Percentiles rank a stretch among this genome's conserved stretches.
Evolutionary conservation across 2,888 invertebrate genomes (phyloP).

Genomic region (Drymonia ruficornis): DNA sequence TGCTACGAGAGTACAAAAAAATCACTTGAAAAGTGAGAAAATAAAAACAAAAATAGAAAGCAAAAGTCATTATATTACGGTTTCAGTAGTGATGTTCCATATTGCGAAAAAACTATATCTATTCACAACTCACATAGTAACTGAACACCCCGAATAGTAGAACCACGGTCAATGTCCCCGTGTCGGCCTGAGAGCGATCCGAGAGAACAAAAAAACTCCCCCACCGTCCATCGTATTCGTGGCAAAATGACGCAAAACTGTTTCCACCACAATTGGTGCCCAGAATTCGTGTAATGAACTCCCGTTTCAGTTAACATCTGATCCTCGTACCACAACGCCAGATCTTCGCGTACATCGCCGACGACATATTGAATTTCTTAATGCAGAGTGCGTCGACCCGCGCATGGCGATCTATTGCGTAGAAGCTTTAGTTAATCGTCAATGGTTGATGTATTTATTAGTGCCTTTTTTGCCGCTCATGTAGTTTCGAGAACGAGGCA

Average conservation of each 20-base stretch:
- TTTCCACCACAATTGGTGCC: constrained; percentile 66
- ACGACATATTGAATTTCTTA: constrained; percentile 66
- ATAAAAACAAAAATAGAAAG: constrained; percentile 9
- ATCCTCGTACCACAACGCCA: constrained; percentile 56
- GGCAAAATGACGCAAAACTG: constrained; percentile 70
- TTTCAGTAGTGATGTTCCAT: constrained; percentile 12
- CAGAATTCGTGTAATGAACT: constrained; percentile 67
- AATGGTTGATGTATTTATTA: constrained; percentile 25
- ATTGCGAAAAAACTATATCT: constrained; percentile 4
- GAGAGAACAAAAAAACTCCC: constrained; percentile 71
- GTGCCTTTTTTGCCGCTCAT: constrained; percentile 21
- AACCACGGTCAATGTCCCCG: constrained; percentile 78
- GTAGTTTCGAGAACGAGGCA: constrained; percentile 8
- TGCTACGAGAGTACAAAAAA: background rate
- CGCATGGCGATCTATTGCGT: constrained; percentile 47
- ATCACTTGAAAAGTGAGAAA: background rate
- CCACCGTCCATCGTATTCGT: constrained; percentile 56
- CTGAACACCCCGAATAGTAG: constrained; percentile 69
- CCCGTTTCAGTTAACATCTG: constrained; percentile 51
- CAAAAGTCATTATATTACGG: constrained; percentile 8
- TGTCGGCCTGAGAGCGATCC: constrained; percentile 69
- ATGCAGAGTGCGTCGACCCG: constrained; percentile 60
- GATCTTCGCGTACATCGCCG: constrained; percentile 52
- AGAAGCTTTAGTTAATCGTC: constrained; percentile 27
- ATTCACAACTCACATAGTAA: constrained; percentile 46